These are phyloP conservation scores for Ruditapes philippinarum DNA, from an alignment of 1,140 invertebrate species.

Conservation along the genomic window DNA sequence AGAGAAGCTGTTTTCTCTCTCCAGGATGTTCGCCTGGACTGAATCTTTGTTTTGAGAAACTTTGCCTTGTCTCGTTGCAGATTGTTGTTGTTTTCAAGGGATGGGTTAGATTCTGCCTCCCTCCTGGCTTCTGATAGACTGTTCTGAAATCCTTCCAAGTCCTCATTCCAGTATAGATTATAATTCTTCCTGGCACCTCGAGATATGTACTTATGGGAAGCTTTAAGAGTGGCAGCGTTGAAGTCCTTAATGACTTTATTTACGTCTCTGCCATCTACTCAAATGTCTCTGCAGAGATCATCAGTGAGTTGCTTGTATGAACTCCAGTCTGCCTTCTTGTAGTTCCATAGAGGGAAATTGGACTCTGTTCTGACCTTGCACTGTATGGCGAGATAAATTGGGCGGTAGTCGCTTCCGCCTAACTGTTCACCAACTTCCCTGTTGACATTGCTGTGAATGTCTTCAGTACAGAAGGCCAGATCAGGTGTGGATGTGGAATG, in stretches of 20 bases:
- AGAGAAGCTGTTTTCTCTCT: not conserved
- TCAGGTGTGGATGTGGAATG: slow-evolving; percentile 63
- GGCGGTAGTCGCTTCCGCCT: slow-evolving; percentile 48
- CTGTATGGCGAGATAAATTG: not conserved
- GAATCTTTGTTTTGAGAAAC: too few relatives aligned
- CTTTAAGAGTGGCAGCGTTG: slow-evolving; percentile 24
- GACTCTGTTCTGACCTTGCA: not conserved
- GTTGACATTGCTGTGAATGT: slow-evolving; percentile 22
- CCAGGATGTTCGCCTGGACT: too few relatives aligned
- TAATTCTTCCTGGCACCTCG: slow-evolving; percentile 36
- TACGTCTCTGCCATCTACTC: slow-evolving; percentile 6
- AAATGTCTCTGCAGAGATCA: not conserved
- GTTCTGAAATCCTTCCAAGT: not conserved
- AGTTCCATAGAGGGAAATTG: slow-evolving; percentile 24
- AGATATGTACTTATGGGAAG: slow-evolving; percentile 47
- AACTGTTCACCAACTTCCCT: slow-evolving; percentile 27
- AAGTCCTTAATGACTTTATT: not conserved
- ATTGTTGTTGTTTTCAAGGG: too few relatives aligned
- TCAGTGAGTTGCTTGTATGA: not conserved
- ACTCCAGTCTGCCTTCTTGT: slow-evolving; percentile 64
- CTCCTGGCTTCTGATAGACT: slow-evolving; percentile 54
- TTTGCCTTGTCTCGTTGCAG: too few relatives aligned
- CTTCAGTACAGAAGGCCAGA: slow-evolving; percentile 57
- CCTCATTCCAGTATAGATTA: slow-evolving; percentile 43
- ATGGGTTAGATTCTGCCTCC: slow-evolving; percentile 30